A percentile compares a stretch with the other conserved stretches of the same genome.
Evolutionary conservation across 1,140 invertebrate genomes (phyloP).

Genomic region (Zaprionus ghesquierei): DNA sequence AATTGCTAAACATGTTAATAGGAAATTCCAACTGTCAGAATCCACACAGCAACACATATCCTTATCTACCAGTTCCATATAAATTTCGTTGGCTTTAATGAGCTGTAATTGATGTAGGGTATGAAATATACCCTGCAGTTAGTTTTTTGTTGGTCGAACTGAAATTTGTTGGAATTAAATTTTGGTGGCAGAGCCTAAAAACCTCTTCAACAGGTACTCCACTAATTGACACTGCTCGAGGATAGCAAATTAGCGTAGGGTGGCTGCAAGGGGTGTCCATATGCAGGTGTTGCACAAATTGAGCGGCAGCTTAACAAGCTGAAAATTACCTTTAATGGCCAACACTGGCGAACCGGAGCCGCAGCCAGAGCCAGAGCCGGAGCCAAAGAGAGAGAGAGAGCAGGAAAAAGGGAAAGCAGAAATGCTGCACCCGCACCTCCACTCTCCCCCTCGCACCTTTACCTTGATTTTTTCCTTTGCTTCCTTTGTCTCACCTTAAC

Average conservation of each 20-base stretch:
- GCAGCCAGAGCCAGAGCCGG: background rate
- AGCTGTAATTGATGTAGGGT: no score
- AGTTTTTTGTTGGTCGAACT: background rate
- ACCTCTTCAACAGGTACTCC: background rate
- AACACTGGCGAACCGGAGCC: background rate
- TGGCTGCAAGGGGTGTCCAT: no score
- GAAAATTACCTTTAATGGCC: conserved; percentile 37
- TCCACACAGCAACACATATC: no score
- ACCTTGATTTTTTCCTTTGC: background rate
- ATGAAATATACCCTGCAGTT: no score
- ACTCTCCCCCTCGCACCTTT: background rate
- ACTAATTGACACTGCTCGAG: background rate
- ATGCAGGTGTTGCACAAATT: background rate
- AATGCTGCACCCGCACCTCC: background rate
- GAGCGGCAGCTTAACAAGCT: conserved; percentile 1
- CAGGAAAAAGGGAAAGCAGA: background rate
- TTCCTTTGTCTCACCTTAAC: background rate
- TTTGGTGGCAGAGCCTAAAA: background rate
- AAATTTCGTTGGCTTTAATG: no score
- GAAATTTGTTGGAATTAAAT: background rate
- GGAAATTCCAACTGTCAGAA: no score
- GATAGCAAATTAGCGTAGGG: no score
- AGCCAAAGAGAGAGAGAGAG: background rate
- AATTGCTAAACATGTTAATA: no score
- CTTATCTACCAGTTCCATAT: no score